phyloP scores from a whole-genome alignment of 92 coral and sea anemone genomes.

The Parazoanthus atlanticus region DNA sequence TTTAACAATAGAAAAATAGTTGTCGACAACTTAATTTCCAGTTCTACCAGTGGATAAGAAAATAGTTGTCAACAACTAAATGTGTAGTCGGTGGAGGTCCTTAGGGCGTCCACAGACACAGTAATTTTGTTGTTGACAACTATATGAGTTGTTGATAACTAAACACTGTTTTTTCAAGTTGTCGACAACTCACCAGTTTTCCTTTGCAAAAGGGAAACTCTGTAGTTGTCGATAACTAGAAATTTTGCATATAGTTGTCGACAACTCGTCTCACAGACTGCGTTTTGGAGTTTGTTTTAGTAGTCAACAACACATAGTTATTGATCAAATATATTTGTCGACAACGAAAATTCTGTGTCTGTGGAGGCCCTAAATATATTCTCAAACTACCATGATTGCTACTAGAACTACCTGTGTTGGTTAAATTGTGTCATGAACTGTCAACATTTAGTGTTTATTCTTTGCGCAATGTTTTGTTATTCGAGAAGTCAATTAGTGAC shows the following conservation, averaged over 20 bases:
- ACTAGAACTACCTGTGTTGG: too few species aligned
- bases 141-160: not conserved
- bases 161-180: not conserved
- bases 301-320: not conserved
- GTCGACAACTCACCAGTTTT: not conserved
- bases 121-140: not conserved
- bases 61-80: too few species aligned
- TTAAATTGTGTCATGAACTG: too few species aligned
- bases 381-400: too few species aligned
- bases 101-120: constrained; percentile 1
- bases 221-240: not conserved
- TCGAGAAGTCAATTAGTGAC: too few species aligned
- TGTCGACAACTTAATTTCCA: too few species aligned
- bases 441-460: too few species aligned
- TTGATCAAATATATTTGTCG: not conserved
- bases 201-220: too few species aligned
- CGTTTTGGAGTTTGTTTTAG: not conserved
- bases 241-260: constrained; percentile 2
- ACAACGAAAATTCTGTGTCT: not conserved
- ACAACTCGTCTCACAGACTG: not conserved
- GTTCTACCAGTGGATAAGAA: too few species aligned
- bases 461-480: too few species aligned
- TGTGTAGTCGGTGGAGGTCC: not conserved
- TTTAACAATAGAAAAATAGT: too few species aligned
- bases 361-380: not conserved